Evolutionary conservation across 2,113 vertebrate species (phyloP), one percentile per base, ranked within the genome.

Genomic region (Clarias gariepinus): DNA sequence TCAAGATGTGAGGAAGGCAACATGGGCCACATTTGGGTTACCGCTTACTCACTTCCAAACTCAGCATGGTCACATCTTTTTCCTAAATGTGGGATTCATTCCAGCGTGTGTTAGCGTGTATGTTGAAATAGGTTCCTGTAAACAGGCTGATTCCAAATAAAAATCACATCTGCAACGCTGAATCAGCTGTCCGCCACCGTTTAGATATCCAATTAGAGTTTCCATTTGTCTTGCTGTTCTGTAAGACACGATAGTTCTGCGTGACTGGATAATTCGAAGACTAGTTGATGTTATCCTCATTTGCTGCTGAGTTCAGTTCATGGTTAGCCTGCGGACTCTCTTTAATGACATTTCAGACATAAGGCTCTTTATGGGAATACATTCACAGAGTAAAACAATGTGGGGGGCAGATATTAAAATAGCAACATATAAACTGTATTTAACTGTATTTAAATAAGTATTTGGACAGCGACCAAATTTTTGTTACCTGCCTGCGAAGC

Each of bases 21-120:
- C 92, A 84, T 94, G 92, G 93, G 93, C 93, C 93, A 92, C 88
- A 88, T 92, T 93, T 88, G 91, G 92, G 92, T 91, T 91, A 83
- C 0, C 3, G 68, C 68, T 68, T 84, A 90, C 83, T 90, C 71
- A 89, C 53, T 63, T 81, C 68, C 61, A 71, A 53, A 28, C 57
- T 25, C 84, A 68, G 25, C 18, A 36, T 58, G 83, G 79, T 78
- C 66, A 73, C 61, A 78, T 33, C 63, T 81, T 53, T 64, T 61
- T 85, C 52, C 84, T 88, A 10, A 71, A 52, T 55, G 30, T 77
- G 23, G 47, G 47, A 47, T 47, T 47, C 47, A 47, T 47, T 47
- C 19, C 15, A 21, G 47, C 1, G 63, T 18, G 8, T 28, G 18
- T 30, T n/a, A 10, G 36, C 19, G 16, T 66, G 60, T 52, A 13